phyloP scores from a whole-genome alignment of 2,888 invertebrate species.

The Nemotelus nigrinus region DNA sequence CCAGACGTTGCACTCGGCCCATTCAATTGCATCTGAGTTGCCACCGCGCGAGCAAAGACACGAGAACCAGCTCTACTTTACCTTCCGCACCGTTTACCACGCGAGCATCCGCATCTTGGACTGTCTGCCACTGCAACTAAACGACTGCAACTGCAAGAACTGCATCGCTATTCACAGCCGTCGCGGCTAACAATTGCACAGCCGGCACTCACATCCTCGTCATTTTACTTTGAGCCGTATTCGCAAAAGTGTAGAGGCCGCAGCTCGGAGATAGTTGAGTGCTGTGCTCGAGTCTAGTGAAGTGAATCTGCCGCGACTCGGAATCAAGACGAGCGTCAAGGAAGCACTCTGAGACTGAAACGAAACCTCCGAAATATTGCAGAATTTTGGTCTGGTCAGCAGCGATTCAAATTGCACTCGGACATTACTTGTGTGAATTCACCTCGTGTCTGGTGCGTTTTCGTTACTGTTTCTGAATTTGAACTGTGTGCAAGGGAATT shows the following conservation, averaged over 20 bases:
- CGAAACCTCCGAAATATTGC: too few species aligned
- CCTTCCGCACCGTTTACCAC: background rate
- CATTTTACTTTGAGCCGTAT: background rate
- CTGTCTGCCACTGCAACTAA: background rate
- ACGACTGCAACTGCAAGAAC: background rate
- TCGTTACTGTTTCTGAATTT: background rate
- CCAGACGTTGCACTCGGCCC: background rate
- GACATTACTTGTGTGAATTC: background rate
- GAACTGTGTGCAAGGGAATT: background rate
- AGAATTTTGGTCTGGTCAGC: background rate
- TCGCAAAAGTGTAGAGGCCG: background rate
- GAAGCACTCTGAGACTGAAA: too few species aligned
- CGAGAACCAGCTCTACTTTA: background rate
- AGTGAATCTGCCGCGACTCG: background rate
- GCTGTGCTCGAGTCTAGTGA: background rate
- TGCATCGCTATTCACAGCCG: slow-evolving; percentile 3
- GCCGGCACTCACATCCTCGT: too few species aligned
- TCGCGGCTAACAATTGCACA: background rate
- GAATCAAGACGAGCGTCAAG: too few species aligned
- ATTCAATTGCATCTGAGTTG: background rate
- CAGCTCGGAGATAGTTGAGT: background rate
- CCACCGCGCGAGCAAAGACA: background rate
- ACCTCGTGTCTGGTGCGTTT: background rate
- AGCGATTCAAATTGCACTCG: background rate
- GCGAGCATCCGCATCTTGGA: background rate